phyloP scores from a whole-genome alignment of 2,797 vertebrate species.

The Pangasius djambal region DNA sequence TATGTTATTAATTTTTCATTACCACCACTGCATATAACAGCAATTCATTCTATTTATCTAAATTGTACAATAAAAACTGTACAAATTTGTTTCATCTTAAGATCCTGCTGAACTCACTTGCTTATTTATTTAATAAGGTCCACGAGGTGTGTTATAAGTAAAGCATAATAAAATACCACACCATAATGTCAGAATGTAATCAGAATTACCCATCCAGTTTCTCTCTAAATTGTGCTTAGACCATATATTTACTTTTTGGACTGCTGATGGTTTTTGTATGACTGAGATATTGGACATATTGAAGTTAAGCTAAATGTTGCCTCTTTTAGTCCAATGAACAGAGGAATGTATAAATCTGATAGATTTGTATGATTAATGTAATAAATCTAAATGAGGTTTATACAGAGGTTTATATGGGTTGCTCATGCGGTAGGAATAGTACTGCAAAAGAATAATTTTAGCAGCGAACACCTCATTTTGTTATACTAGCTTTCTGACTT shows the following conservation, averaged over 20 bases:
- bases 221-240: neutral
- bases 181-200: neutral
- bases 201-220: neutral
- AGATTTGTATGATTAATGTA: neutral
- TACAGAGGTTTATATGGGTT: neutral
- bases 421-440: neutral
- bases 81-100: neutral
- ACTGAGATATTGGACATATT: neutral
- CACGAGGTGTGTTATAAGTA: neutral
- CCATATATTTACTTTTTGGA: neutral
- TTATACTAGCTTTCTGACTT: neutral
- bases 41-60: neutral
- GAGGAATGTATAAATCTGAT: neutral
- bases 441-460: neutral
- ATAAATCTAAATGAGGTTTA: neutral
- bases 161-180: neutral
- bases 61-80: neutral
- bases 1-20: neutral
- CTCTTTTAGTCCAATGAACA: neutral
- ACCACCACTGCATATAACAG: neutral
- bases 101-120: neutral
- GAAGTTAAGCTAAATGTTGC: neutral
- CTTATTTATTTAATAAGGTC: neutral
- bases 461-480: neutral
- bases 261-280: neutral